Percentiles rank a stretch among this genome's conserved stretches.
Conservation (phyloP, 2,888 invertebrate genomes). For the Drosophila peninsularis region DNA sequence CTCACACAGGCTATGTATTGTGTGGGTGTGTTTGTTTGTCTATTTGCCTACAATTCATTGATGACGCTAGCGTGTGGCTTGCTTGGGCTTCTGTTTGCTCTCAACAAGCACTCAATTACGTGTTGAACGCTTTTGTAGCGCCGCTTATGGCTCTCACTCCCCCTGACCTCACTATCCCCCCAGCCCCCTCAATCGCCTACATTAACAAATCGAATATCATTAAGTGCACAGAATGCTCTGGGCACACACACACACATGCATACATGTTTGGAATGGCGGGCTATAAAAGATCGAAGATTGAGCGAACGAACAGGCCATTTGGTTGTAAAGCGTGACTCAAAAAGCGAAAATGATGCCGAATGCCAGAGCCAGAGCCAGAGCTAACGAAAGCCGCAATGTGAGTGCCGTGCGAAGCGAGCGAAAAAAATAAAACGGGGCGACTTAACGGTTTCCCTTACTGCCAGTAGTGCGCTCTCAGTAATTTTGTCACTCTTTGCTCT, state of each 20-base stretch:
- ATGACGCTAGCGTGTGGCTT: constrained; percentile 40
- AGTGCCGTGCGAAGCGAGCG: constrained; percentile 9
- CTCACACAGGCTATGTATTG: constrained; percentile 4
- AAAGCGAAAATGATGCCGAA: constrained; percentile 22
- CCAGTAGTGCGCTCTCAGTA: constrained; percentile 22
- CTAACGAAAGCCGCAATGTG: constrained; percentile 23
- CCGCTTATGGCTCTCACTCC: constrained; percentile 11
- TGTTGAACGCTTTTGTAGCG: constrained; percentile 38
- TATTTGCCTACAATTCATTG: constrained; percentile 39
- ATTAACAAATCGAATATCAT: constrained; percentile 9
- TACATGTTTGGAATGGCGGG: constrained; percentile 2
- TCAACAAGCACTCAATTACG: constrained; percentile 53
- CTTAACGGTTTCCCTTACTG: constrained; percentile 57
- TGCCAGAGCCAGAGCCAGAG: constrained; percentile 8
- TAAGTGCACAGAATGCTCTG: constrained; percentile 25
- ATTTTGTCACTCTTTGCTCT: constrained; percentile 18
- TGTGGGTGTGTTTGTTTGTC: constrained; percentile 26
- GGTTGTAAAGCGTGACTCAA: constrained; percentile 34
- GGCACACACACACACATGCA: background rate
- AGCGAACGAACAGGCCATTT: constrained; percentile 14
- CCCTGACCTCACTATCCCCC: background rate
- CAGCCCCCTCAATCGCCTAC: background rate
- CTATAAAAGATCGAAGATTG: constrained; percentile 26
- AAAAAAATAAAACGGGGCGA: constrained; percentile 50
- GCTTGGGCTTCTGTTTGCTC: constrained; percentile 53